Conservation (phyloP, 2,113 vertebrate species). For the Oxyura jamaicensis region DNA sequence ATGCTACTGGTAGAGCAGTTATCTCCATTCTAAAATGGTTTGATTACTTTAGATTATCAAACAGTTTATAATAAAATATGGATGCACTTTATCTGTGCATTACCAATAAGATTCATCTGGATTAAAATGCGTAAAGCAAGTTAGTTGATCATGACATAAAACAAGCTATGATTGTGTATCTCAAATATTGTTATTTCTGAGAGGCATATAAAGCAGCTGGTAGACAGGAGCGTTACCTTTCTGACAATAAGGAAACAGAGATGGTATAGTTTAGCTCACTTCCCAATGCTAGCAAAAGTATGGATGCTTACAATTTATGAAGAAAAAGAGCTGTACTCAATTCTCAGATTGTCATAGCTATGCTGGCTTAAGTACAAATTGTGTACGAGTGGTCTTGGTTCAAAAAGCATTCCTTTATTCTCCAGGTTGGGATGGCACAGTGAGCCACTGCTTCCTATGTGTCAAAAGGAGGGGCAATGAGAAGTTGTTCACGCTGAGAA, state of each 20-base stretch:
- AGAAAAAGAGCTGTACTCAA: neutral
- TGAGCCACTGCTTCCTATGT: neutral
- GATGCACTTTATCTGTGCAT: neutral
- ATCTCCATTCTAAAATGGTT: neutral
- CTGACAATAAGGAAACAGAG: slow-evolving; percentile 53
- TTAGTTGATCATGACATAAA: neutral
- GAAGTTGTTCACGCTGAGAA: neutral
- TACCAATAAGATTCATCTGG: neutral
- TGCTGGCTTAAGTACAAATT: neutral
- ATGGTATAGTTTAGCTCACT: neutral
- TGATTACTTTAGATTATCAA: neutral
- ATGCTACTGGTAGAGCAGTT: neutral
- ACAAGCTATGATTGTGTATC: neutral
- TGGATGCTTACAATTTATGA: neutral
- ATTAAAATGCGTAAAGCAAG: neutral
- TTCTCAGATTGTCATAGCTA: neutral
- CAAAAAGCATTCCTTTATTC: neutral
- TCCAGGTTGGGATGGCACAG: neutral
- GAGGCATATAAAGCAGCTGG: slow-evolving; percentile 42
- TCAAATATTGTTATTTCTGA: neutral
- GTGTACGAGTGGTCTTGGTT: neutral
- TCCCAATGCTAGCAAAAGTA: neutral
- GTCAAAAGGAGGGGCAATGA: neutral
- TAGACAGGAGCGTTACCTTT: neutral
- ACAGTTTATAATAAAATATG: neutral